phyloP scores from a whole-genome alignment of 2,113 vertebrate species.

The Apaloderma vittatum region DNA sequence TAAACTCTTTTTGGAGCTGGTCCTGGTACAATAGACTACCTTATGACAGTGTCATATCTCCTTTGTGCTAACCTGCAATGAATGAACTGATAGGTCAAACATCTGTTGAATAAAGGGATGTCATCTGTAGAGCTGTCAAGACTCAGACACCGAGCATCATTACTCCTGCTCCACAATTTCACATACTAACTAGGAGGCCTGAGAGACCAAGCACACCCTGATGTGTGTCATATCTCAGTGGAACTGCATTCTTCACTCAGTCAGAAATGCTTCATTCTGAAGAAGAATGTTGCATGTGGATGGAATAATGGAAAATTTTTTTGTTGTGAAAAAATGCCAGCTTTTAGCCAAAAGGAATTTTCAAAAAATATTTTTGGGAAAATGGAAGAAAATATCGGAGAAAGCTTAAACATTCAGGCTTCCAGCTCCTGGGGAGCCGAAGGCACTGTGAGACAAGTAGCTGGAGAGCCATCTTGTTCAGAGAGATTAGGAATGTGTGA shows the following conservation, averaged over 20 bases:
- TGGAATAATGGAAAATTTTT: neutral
- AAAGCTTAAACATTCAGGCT: neutral
- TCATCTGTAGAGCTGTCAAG: neutral
- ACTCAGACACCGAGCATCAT: neutral
- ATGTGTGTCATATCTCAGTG: fast-evolving
- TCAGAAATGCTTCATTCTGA: neutral
- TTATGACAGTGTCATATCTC: neutral
- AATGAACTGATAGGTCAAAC: neutral
- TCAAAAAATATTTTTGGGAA: neutral
- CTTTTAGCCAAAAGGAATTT: neutral
- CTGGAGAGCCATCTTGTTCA: neutral
- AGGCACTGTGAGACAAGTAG: neutral
- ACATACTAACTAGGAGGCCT: neutral
- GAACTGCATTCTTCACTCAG: fast-evolving
- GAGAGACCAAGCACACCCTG: neutral
- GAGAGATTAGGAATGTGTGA: neutral
- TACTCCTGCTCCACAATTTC: neutral
- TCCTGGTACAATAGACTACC: neutral
- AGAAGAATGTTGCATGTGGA: neutral
- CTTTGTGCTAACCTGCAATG: neutral
- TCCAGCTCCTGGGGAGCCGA: neutral
- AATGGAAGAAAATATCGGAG: neutral
- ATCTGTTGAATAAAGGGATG: neutral
- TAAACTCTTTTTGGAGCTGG: neutral
- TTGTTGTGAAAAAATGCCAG: neutral